Evolutionary conservation across 2,113 vertebrate genomes (phyloP).

Genomic region (Stictonetta naevosa): DNA sequence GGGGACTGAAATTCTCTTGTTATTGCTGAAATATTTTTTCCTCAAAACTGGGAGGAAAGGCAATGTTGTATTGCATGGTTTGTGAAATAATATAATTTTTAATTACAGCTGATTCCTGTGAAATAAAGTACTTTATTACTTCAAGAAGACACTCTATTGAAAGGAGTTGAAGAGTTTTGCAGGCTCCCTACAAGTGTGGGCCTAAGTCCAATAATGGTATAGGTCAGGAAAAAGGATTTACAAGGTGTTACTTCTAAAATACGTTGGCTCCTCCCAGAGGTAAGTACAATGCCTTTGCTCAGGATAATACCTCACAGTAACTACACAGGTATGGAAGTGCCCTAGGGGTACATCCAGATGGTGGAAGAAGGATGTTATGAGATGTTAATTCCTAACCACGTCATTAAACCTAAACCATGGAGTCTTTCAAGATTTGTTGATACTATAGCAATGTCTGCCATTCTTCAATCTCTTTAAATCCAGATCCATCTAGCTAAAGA

Average conservation of each 20-base stretch:
- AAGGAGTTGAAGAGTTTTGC: not conserved
- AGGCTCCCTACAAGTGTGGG: not conserved
- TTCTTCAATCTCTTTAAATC: not conserved
- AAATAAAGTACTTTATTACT: slow-evolving; percentile 33
- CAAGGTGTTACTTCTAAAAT: not conserved
- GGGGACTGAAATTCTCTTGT: not conserved
- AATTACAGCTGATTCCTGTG: slow-evolving; percentile 30
- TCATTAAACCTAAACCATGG: not conserved
- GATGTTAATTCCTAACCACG: not conserved
- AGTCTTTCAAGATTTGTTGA: not conserved
- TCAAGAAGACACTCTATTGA: not conserved
- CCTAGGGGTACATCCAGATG: accelerated
- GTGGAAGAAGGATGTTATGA: not conserved
- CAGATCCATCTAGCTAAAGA: not conserved
- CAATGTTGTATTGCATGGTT: not conserved
- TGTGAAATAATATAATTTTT: not conserved
- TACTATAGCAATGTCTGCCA: accelerated
- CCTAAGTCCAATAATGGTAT: not conserved
- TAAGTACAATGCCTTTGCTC: not conserved
- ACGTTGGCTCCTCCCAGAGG: slow-evolving; percentile 17
- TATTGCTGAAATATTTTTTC: not conserved
- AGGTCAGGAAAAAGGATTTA: not conserved
- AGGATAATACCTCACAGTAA: not conserved
- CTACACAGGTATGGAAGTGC: not conserved
- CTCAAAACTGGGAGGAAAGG: not conserved